A percentile compares a stretch with the other conserved stretches of the same genome.
Conservation (phyloP, 2,888 invertebrate genomes). For the Octodonta nipae region DNA sequence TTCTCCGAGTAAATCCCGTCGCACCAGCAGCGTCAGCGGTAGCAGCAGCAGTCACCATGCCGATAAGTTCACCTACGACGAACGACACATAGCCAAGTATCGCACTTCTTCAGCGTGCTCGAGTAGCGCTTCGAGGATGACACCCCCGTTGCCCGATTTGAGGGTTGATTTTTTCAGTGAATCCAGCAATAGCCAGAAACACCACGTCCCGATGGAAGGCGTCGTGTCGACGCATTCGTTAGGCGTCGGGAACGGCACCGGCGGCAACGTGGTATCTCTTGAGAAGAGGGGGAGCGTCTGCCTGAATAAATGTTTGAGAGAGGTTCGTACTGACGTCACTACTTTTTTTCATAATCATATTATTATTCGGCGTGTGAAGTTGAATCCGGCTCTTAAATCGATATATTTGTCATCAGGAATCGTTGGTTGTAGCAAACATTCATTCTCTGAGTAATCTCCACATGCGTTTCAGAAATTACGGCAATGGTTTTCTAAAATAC, state of each 20-base stretch:
- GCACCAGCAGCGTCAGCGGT: conserved; percentile 9
- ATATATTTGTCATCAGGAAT: too few species aligned
- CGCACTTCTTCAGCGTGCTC: conserved; percentile 14
- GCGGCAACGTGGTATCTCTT: conserved; percentile 15
- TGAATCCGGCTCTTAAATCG: too few species aligned
- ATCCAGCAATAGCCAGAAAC: conserved; percentile 18
- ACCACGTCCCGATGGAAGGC: conserved; percentile 4
- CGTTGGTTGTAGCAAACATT: too few species aligned
- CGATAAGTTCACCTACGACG: conserved; percentile 34
- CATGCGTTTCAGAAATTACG: too few species aligned
- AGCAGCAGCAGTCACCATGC: conserved; percentile 12
- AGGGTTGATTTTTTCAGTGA: conserved; percentile 50
- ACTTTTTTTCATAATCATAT: too few species aligned
- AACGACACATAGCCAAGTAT: conserved; percentile 31
- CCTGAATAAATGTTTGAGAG: conserved; percentile 35
- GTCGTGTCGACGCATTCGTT: conserved; percentile 17
- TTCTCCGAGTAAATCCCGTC: conserved; percentile 26
- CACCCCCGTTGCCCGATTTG: conserved; percentile 48
- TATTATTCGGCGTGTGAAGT: too few species aligned
- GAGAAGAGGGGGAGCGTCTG: conserved; percentile 37
- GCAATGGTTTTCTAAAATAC: too few species aligned
- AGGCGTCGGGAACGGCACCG: too few species aligned
- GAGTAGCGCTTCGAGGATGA: conserved; percentile 33
- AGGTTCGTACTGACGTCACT: too few species aligned
- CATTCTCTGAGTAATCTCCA: too few species aligned